These are phyloP conservation scores for Coregonus suidteri DNA, from an alignment of 2,797 vertebrate genomes.

Conservation along the genomic window DNA sequence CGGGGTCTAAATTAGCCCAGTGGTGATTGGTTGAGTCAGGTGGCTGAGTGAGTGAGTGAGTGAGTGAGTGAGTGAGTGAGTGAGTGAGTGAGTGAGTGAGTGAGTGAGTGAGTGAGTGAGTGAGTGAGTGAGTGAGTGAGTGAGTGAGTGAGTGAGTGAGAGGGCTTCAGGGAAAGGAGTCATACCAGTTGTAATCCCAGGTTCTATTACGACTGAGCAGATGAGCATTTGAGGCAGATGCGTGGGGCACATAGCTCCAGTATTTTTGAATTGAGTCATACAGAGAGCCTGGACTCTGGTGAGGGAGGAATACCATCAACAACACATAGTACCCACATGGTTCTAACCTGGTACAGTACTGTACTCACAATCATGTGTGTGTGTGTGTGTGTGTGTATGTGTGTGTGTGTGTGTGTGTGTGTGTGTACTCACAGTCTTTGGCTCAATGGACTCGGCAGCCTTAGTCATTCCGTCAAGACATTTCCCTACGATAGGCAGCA, in stretches of 20 bases:
- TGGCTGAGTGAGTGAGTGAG: background rate
- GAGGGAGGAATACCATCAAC: no score
- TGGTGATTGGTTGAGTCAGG: background rate
- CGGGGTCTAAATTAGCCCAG: background rate
- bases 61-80: background rate
- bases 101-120: background rate
- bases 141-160: background rate
- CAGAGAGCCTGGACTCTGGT: no score
- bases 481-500: conserved; percentile 94
- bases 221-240: background rate
- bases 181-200: background rate
- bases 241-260: background rate
- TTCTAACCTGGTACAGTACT: no score
- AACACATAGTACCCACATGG: no score
- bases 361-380: background rate
- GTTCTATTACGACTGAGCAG: background rate
- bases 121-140: background rate
- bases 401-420: background rate
- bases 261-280: no score
- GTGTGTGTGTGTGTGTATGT: conserved; percentile 17
- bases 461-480: conserved; percentile 95
- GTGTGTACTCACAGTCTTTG: conserved; percentile 84
- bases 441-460: conserved; percentile 86
- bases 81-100: background rate
- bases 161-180: background rate